Percentiles rank a stretch among this genome's conserved stretches.
Evolutionary conservation across 2,797 vertebrate species (phyloP).

Genomic region (Distichodus sexfasciatus): DNA sequence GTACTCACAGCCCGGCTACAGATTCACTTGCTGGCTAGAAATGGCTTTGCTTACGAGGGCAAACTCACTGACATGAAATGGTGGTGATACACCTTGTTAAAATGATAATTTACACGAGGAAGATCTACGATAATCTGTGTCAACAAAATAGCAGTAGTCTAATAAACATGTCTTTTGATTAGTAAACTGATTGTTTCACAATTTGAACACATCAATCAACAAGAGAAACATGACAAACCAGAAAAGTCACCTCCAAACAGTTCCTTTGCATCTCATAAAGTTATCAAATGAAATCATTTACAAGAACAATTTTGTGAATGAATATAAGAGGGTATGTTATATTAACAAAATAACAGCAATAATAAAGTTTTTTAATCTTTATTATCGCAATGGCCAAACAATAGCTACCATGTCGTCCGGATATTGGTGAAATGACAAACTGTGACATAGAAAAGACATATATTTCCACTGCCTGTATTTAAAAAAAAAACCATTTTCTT

Average conservation of each 20-base stretch:
- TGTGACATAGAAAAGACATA: neutral
- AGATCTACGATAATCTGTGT: too few relatives aligned
- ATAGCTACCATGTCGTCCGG: slow-evolving; percentile 29
- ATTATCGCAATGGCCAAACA: slow-evolving; percentile 35
- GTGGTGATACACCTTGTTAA: too few relatives aligned
- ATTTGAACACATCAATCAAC: neutral
- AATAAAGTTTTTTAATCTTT: slow-evolving; percentile 38
- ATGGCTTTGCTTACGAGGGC: neutral
- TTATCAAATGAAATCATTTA: too few relatives aligned
- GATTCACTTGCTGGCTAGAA: neutral
- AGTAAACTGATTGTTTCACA: neutral
- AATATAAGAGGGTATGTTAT: neutral
- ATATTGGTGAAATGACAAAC: neutral
- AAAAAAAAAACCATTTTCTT: neutral
- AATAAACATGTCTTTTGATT: too few relatives aligned
- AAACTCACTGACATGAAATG: too few relatives aligned
- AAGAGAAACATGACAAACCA: too few relatives aligned
- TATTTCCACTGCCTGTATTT: too few relatives aligned
- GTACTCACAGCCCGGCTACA: neutral
- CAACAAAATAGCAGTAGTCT: too few relatives aligned
- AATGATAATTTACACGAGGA: too few relatives aligned
- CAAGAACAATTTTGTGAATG: neutral
- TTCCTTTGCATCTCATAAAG: too few relatives aligned
- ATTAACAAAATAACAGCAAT: slow-evolving; percentile 37
- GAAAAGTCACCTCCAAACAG: too few relatives aligned